A percentile compares a stretch with the other conserved stretches of the same genome.
Evolutionary conservation across 92 coral and sea anemone genomes (phyloP).

Genomic region (Zoanthus solanderi): DNA sequence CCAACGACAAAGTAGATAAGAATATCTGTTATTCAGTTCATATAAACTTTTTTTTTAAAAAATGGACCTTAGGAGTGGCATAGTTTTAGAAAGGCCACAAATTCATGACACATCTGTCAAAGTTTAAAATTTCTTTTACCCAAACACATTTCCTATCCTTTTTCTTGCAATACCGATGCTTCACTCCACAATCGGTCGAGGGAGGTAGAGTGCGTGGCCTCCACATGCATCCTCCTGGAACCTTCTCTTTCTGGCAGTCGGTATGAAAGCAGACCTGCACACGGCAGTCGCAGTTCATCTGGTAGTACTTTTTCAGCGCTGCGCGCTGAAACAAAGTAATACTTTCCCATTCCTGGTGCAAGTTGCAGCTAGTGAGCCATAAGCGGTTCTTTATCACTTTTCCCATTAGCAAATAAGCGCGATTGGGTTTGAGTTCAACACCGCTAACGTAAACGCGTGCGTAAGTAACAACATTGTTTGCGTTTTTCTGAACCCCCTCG

Average conservation of each 20-base stretch:
- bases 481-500: slow-evolving; percentile 38
- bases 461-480: slow-evolving; percentile 5
- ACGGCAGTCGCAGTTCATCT: slow-evolving; percentile 70
- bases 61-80: background rate
- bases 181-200: slow-evolving; percentile 62
- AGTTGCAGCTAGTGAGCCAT: slow-evolving; percentile 60
- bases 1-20: too few relatives aligned
- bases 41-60: background rate
- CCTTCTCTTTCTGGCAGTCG: slow-evolving; percentile 48
- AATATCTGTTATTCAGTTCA: background rate
- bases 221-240: slow-evolving; percentile 48
- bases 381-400: slow-evolving; percentile 68
- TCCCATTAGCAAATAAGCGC: slow-evolving; percentile 78
- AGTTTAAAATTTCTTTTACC: slow-evolving; percentile 46
- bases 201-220: slow-evolving; percentile 46
- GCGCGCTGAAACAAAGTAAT: slow-evolving; percentile 58
- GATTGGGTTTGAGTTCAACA: slow-evolving; percentile 56
- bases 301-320: slow-evolving; percentile 67
- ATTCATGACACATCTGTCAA: slow-evolving; percentile 48
- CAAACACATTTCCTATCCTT: slow-evolving; percentile 46
- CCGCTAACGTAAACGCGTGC: slow-evolving; percentile 67
- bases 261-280: slow-evolving; percentile 61
- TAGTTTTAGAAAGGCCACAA: slow-evolving; percentile 39
- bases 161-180: slow-evolving; percentile 49
- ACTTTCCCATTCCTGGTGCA: slow-evolving; percentile 65